Conservation (phyloP, 2,888 invertebrate species). For the Sepioteuthis lessoniana region DNA sequence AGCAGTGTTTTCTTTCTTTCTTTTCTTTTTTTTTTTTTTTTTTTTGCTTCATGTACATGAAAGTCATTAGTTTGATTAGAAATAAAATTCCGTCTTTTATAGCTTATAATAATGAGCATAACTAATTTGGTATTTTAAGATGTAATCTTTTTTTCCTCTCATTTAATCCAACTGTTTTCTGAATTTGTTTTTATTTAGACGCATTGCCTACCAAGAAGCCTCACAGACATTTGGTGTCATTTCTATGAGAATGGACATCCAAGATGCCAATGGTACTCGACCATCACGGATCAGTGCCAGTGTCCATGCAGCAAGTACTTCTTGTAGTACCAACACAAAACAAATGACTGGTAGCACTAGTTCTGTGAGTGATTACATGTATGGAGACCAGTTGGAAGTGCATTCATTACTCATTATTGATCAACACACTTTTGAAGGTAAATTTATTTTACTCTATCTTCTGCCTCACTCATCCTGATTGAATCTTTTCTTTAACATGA, state of each 20-base stretch:
- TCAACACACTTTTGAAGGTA: constrained; percentile 93
- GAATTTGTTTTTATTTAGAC: constrained; percentile 75
- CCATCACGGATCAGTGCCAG: constrained; percentile 84
- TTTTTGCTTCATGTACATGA: too few relatives aligned
- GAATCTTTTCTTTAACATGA: background rate
- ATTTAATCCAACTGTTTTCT: background rate
- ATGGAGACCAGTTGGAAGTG: constrained; percentile 90
- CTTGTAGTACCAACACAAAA: constrained; percentile 76
- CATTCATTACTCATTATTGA: constrained; percentile 90
- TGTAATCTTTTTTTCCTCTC: background rate
- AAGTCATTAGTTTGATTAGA: too few relatives aligned
- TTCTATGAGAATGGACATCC: constrained; percentile 89
- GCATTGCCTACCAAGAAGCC: constrained; percentile 92
- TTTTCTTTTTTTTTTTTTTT: too few relatives aligned
- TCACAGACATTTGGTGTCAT: constrained; percentile 92
- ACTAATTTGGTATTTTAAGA: background rate
- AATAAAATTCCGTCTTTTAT: too few relatives aligned
- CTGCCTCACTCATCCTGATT: background rate
- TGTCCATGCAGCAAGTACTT: constrained; percentile 82
- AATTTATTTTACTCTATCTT: background rate
- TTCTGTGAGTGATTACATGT: constrained; percentile 77
- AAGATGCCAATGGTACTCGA: constrained; percentile 82
- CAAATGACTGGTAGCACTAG: constrained; percentile 75
- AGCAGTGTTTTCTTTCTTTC: too few relatives aligned
- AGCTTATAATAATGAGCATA: background rate